These are phyloP conservation scores for Mormyrops boulengeri DNA, from an alignment of 2,797 vertebrate species.

Conservation along the genomic window DNA sequence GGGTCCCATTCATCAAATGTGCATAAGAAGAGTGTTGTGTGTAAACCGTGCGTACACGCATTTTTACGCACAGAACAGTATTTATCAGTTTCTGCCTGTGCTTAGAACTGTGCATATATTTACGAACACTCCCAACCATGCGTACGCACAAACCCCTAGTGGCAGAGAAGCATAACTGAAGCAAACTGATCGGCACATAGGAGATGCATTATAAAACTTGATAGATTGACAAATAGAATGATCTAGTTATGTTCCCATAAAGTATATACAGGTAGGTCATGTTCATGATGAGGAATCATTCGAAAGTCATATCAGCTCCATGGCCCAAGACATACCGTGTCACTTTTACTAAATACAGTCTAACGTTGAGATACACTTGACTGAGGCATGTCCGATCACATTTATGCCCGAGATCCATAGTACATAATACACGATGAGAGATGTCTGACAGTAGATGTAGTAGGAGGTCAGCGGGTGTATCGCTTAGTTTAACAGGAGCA, in stretches of 20 bases:
- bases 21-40: background rate
- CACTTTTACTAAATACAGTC: background rate
- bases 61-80: background rate
- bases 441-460: background rate
- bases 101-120: background rate
- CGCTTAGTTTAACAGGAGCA: background rate
- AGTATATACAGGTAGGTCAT: background rate
- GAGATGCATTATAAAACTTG: background rate
- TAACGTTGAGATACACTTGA: background rate
- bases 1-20: conserved; percentile 25
- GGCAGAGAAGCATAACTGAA: background rate
- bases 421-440: background rate
- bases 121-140: background rate
- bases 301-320: background rate
- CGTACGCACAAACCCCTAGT: background rate
- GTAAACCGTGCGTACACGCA: background rate
- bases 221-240: background rate
- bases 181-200: background rate
- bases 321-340: background rate
- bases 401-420: background rate
- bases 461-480: background rate
- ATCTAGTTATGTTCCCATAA: background rate
- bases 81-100: background rate
- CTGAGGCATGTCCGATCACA: background rate
- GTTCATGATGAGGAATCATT: background rate